Evolutionary conservation across 2,113 vertebrate species (phyloP).

Genomic region (Amphiprion ocellaris): DNA sequence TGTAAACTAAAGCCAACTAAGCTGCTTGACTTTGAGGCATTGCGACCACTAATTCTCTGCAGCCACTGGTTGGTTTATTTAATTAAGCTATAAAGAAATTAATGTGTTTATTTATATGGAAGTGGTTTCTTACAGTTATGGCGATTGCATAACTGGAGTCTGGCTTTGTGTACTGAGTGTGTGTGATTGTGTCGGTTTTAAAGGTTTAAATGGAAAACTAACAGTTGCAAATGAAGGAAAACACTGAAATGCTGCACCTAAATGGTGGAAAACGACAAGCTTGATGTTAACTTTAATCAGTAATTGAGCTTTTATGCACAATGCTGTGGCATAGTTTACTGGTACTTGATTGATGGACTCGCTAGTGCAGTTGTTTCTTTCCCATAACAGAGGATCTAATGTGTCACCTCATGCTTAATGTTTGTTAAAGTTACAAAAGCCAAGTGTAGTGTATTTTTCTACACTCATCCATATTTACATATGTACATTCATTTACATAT

Average conservation of each 20-base stretch:
- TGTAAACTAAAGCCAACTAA: constrained; percentile 62
- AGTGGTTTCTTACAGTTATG: constrained; percentile 24
- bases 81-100: constrained; percentile 38
- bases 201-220: constrained; percentile 5
- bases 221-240: constrained; percentile 15
- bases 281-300: not conserved
- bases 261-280: not conserved
- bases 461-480: constrained; percentile 72
- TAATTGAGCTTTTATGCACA: not conserved
- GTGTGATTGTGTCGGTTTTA: not conserved
- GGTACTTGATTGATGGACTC: constrained; percentile 5
- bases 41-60: constrained; percentile 40
- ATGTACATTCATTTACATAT: constrained; percentile 76
- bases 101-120: not conserved
- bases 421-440: constrained; percentile 46
- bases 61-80: constrained; percentile 51
- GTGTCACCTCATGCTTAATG: constrained; percentile 12
- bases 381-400: constrained; percentile 10
- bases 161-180: not conserved
- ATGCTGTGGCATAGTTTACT: not conserved
- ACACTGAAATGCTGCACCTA: constrained; percentile 14
- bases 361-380: constrained; percentile 29
- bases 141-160: constrained; percentile 23
- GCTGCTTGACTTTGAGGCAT: constrained; percentile 42
- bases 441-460: constrained; percentile 14